These are phyloP conservation scores for Drosophila imparisetae DNA, from an alignment of 2,888 invertebrate species.

Conservation along the genomic window DNA sequence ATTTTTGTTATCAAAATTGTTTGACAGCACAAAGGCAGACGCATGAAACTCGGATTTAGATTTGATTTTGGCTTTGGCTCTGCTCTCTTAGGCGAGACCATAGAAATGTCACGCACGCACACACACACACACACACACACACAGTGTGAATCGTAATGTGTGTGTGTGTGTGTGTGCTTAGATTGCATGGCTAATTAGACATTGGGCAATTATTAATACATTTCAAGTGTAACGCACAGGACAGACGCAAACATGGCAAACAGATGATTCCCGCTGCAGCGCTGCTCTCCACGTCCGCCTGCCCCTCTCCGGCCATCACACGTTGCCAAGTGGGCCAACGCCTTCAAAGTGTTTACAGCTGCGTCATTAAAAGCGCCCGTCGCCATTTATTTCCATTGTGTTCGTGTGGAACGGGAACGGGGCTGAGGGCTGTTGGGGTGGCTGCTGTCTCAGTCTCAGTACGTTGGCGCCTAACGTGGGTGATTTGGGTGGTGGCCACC, in stretches of 20 bases:
- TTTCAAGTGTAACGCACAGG: conserved; percentile 43
- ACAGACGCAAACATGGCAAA: conserved; percentile 48
- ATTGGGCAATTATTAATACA: conserved; percentile 76
- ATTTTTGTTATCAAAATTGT: conserved; percentile 42
- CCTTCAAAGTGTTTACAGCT: conserved; percentile 74
- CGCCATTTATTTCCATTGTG: conserved; percentile 64
- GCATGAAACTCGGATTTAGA: conserved; percentile 11
- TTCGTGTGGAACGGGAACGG: conserved; percentile 7
- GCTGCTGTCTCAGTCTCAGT: conserved; percentile 6
- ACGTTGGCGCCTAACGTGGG: conserved; percentile 9
- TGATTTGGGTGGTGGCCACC: conserved; percentile 21
- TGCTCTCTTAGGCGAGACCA: conserved; percentile 12
- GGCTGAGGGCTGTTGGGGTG: background rate
- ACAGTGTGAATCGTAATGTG: background rate
- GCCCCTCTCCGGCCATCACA: background rate
- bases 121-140: background rate
- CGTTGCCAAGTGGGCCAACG: conserved; percentile 60
- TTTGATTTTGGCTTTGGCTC: conserved; percentile 14
- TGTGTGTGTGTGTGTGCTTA: conserved; percentile 28
- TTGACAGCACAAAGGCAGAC: conserved; percentile 16
- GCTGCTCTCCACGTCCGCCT: background rate
- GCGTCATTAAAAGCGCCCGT: conserved; percentile 72
- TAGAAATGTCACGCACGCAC: conserved; percentile 10
- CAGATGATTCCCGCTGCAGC: conserved; percentile 33
- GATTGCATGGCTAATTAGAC: conserved; percentile 72